Percentiles rank a stretch among this genome's conserved stretches.
These are phyloP conservation scores for Chrysolina oricalcia DNA, from an alignment of 2,888 invertebrate species.

Conservation along the genomic window DNA sequence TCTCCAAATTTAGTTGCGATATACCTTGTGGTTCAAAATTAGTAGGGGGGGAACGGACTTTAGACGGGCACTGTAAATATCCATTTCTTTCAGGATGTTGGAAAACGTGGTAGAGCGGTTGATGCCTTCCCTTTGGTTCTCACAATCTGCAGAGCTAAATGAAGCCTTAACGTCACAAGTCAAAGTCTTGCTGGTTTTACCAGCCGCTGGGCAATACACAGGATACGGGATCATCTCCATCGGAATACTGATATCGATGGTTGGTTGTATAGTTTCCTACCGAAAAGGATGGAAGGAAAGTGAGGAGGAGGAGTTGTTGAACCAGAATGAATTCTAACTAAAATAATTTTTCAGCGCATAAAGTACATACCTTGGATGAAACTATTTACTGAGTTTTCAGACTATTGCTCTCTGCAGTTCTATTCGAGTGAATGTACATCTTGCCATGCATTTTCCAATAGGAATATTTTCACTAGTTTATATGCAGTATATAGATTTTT, in stretches of 20 bases:
- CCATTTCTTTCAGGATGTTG: constrained; percentile 73
- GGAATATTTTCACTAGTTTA: background rate
- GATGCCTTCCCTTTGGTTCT: constrained; percentile 87
- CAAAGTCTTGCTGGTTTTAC: constrained; percentile 74
- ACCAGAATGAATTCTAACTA: constrained; percentile 55
- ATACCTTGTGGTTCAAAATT: too few relatives aligned
- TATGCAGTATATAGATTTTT: too few relatives aligned
- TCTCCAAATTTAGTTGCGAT: too few relatives aligned
- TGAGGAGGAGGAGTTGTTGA: constrained; percentile 67
- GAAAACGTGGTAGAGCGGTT: constrained; percentile 74
- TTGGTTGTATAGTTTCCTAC: constrained; percentile 67
- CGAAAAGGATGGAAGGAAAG: constrained; percentile 66
- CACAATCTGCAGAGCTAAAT: constrained; percentile 78
- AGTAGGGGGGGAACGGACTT: too few relatives aligned
- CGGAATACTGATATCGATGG: constrained; percentile 68
- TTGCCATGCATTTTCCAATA: background rate
- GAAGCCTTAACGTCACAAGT: constrained; percentile 75
- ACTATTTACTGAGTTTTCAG: constrained; percentile 6
- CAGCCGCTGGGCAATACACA: constrained; percentile 74
- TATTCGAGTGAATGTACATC: background rate
- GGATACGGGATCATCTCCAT: constrained; percentile 74
- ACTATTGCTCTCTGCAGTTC: background rate
- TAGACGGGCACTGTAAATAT: too few relatives aligned
- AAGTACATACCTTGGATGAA: constrained; percentile 31
- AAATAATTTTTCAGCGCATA: constrained; percentile 41